Evolutionary conservation across 1,140 invertebrate species (phyloP), one percentile per base, ranked within the genome.

Genomic region (Medauroidea extradentata): DNA sequence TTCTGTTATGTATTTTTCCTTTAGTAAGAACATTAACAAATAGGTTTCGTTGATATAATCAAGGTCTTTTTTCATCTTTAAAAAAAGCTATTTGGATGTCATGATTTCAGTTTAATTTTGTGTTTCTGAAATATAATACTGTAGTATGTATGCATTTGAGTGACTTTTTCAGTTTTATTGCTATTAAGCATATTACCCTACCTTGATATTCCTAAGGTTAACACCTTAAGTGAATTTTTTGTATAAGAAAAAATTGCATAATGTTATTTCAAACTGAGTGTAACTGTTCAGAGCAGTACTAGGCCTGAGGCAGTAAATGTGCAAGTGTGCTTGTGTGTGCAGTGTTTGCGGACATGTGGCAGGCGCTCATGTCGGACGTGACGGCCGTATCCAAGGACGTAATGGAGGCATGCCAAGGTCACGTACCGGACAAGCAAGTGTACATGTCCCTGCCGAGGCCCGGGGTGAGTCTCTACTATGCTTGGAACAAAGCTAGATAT

Each of bases 311-410:
- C 38, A 43, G 39, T 43, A 49, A 11, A 41, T 3, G 18, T 14
- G 16, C 9, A 56, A 8, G 11, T 14, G 29, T 25, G 16, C 3
- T 38, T 21, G 21, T 2, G 27, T 53, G 25, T n/a, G 27, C 52
- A 83, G 94, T 98, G 49, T 99, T 99, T 75, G 87, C 93, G 44
- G 95, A 99, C 71, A 95, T 96, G 84, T 99, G 96, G 94, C 91
- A 95, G 65, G 90, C 91, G 78, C 79, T 98, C 42, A 88, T 95
- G 63, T 87, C 87, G 23, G 95, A 98, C 69, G 86, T 94, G 1
- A 88, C 87, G 23, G 81, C 86, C 21, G 83, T 97, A 23, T 89
- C 93, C 16, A 88, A 91, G 72, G 94, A 98, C 69, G 89, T 96
- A 3, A 84, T 94, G 39, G 94, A 97, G 67, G 82, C 91, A 16